Conservation (phyloP, 2,113 vertebrate species). For the Tychaedon coryphoeus region DNA sequence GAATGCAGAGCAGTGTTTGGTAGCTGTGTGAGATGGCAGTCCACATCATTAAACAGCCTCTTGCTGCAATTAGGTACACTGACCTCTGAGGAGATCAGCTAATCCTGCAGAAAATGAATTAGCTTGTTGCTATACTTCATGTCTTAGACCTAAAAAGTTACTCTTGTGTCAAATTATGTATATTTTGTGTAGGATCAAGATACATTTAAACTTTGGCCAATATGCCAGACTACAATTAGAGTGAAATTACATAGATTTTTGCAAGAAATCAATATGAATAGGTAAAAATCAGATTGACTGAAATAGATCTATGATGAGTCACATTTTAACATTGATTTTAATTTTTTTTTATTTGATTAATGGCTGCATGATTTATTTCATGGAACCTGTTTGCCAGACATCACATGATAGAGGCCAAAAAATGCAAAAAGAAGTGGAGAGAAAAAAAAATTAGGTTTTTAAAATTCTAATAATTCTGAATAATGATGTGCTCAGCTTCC, state of each 20-base stretch:
- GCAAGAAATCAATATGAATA: not conserved
- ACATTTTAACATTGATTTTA: not conserved
- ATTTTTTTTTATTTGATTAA: not conserved
- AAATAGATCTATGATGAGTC: not conserved
- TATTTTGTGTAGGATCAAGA: not conserved
- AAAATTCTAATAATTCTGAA: not conserved
- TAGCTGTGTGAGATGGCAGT: not conserved
- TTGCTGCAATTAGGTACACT: not conserved
- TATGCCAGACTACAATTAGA: not conserved
- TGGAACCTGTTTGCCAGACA: not conserved
- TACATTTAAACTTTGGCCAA: not conserved
- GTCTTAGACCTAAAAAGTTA: not conserved
- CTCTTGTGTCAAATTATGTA: not conserved
- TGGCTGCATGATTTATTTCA: not conserved
- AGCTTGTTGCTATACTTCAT: not conserved
- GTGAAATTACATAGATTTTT: not conserved
- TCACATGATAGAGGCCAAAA: not conserved
- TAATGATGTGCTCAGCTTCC: not conserved
- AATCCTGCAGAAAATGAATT: not conserved
- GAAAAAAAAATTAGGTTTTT: not conserved
- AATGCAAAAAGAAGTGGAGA: not conserved
- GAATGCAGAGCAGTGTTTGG: not conserved
- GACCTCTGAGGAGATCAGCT: not conserved
- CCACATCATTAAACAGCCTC: not conserved
- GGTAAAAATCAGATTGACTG: not conserved